Evolutionary conservation across 2,113 vertebrate species (phyloP).

Genomic region (Gymnorhina tibicen): DNA sequence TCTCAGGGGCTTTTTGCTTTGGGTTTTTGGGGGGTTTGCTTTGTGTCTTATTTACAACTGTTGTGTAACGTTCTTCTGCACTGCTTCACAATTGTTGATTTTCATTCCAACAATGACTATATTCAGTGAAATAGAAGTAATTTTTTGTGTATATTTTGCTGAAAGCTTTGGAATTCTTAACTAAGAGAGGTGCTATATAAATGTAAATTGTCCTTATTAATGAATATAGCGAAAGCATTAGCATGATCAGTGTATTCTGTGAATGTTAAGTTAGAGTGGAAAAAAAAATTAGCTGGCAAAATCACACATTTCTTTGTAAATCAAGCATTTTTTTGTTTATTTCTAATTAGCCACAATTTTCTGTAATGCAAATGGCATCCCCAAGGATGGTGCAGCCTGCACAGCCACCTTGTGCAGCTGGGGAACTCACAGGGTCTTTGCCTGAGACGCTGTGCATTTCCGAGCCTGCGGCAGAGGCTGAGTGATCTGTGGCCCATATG

Average conservation of each 20-base stretch:
- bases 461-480: not conserved
- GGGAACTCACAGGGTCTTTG: not conserved
- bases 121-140: conserved; percentile 58
- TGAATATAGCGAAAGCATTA: conserved; percentile 9
- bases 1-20: not conserved
- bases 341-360: conserved; percentile 59
- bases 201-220: conserved; percentile 64
- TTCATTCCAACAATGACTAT: conserved; percentile 4
- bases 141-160: conserved; percentile 56
- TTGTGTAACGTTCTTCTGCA: conserved; percentile 1
- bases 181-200: conserved; percentile 50
- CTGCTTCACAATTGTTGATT: conserved; percentile 39
- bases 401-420: conserved; percentile 49
- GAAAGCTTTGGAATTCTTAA: conserved; percentile 50
- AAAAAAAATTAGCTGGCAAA: conserved; percentile 37
- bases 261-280: conserved; percentile 30
- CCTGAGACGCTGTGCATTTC: not conserved
- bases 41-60: conserved; percentile 8
- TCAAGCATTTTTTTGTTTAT: conserved; percentile 51
- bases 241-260: conserved; percentile 47
- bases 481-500: conserved; percentile 34
- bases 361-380: conserved; percentile 38
- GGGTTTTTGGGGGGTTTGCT: not conserved
- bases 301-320: conserved; percentile 56
- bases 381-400: conserved; percentile 19